A percentile compares a stretch with the other conserved stretches of the same genome.
These are phyloP conservation scores for Anguilla anguilla DNA, from an alignment of 2,797 vertebrate genomes.

Conservation along the genomic window DNA sequence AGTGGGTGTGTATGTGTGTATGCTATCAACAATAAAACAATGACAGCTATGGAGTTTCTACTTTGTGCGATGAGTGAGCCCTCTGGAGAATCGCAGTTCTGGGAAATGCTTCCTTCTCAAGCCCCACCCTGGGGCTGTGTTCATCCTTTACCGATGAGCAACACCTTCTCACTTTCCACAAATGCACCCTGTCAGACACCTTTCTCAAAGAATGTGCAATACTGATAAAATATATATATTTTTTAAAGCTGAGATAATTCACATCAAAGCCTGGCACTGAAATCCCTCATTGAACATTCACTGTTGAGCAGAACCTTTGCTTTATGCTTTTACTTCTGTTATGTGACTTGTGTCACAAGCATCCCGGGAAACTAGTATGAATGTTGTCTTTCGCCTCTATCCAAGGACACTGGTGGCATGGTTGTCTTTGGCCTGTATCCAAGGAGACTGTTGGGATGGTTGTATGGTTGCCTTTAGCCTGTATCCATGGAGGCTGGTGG, in stretches of 20 bases:
- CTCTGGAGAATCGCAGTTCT: background rate
- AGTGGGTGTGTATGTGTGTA: background rate
- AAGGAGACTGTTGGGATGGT: background rate
- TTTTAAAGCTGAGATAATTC: background rate
- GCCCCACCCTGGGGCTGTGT: background rate
- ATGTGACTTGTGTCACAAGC: background rate
- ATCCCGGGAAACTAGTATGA: background rate
- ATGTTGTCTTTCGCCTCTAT: background rate
- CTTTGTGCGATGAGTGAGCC: background rate
- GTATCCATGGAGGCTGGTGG: no score
- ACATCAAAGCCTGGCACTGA: background rate
- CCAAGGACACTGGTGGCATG: background rate
- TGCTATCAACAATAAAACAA: background rate
- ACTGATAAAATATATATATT: background rate
- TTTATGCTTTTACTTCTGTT: background rate
- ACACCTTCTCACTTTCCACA: background rate
- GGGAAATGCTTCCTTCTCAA: background rate
- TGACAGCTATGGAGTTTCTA: background rate
- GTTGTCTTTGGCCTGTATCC: background rate
- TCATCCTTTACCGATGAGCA: slow-evolving; percentile 10
- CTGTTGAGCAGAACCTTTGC: background rate
- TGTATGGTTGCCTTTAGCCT: background rate
- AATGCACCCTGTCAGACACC: background rate
- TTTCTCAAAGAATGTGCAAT: background rate
- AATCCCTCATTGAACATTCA: background rate